These are phyloP conservation scores for Zosterops hypoxanthus DNA, from an alignment of 2,113 vertebrate genomes.

Conservation along the genomic window DNA sequence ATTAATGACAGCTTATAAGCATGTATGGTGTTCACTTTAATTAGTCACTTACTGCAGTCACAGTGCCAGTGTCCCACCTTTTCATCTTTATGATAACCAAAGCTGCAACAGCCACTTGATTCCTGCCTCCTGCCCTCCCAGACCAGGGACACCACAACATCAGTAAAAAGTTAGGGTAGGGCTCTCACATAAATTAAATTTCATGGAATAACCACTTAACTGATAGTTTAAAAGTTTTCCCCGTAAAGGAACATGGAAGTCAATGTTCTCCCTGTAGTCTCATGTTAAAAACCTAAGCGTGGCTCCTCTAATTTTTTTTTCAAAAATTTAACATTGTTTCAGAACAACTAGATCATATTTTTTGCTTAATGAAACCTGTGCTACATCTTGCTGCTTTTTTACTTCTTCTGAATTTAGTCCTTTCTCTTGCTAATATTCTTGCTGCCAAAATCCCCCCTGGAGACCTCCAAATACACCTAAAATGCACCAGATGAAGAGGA, in stretches of 20 bases:
- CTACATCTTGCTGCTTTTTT: not conserved
- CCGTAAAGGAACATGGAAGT: not conserved
- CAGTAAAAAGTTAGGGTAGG: not conserved
- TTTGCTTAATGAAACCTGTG: not conserved
- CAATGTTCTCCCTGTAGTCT: not conserved
- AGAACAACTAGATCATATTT: not conserved
- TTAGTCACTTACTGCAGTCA: not conserved
- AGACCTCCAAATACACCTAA: not conserved
- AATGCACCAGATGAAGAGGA: not conserved
- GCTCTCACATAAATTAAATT: not conserved
- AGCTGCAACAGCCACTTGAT: not conserved
- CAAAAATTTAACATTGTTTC: not conserved
- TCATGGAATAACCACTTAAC: not conserved
- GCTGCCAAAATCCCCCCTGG: not conserved
- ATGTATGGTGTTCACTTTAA: not conserved
- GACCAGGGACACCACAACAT: not conserved
- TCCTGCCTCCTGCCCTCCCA: not conserved
- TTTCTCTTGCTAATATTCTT: not conserved
- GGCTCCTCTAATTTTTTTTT: not conserved
- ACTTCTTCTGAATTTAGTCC: not conserved
- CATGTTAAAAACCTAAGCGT: not conserved
- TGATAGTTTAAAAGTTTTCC: not conserved
- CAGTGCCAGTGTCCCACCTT: not conserved
- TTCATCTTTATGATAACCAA: not conserved
- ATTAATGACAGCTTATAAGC: conserved; percentile 15